These are phyloP conservation scores for Sepioteuthis lessoniana DNA, from an alignment of 2,888 invertebrate genomes.

Conservation along the genomic window DNA sequence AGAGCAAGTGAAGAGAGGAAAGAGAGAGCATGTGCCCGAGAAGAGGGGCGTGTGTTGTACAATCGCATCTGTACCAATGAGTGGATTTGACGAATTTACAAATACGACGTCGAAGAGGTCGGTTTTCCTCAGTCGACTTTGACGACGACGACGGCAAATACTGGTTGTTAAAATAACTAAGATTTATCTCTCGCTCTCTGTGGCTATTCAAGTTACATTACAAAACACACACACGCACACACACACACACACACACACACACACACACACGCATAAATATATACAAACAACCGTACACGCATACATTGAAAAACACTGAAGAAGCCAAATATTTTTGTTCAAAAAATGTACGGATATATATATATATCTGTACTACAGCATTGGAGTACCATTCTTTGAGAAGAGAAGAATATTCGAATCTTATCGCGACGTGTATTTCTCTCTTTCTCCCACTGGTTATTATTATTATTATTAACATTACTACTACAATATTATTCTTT, in stretches of 20 bases:
- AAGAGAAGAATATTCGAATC: too few species aligned
- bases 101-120: background rate
- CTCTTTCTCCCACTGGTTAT: background rate
- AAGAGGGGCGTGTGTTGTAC: conserved; percentile 12
- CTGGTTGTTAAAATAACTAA: background rate
- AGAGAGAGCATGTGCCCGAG: background rate
- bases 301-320: background rate
- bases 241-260: background rate
- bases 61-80: background rate
- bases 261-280: too few species aligned
- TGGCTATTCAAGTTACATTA: background rate
- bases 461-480: too few species aligned
- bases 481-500: background rate
- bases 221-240: conserved; percentile 1
- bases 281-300: background rate
- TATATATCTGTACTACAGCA: background rate
- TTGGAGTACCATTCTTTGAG: too few species aligned
- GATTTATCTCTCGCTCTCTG: background rate
- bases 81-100: background rate
- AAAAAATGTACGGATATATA: background rate
- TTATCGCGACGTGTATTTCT: background rate
- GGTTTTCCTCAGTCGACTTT: background rate
- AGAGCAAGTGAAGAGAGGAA: background rate
- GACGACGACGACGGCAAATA: background rate
- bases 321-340: background rate